Evolutionary conservation across 2,888 invertebrate genomes (phyloP).

Genomic region (Exephanes ischioxanthus): DNA sequence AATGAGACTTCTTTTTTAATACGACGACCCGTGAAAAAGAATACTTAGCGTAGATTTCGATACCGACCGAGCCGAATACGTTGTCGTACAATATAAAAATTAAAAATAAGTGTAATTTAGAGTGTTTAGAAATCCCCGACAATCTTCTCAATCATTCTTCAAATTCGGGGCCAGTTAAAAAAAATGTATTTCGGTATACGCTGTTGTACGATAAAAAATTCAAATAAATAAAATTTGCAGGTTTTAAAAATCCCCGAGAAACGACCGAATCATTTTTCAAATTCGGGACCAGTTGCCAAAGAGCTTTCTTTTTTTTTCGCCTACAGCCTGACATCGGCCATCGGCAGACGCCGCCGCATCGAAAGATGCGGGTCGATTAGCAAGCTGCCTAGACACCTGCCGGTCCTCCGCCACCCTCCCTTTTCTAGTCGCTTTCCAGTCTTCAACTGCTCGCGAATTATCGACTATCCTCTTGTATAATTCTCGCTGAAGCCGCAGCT

Average conservation of each 20-base stretch:
- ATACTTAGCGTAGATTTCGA: too few relatives aligned
- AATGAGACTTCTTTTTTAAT: too few relatives aligned
- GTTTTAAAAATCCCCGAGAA: neutral
- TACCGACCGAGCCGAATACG: too few relatives aligned
- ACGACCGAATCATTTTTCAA: neutral
- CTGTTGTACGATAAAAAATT: too few relatives aligned
- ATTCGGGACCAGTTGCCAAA: neutral
- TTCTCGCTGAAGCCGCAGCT: neutral
- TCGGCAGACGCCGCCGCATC: conserved; percentile 21
- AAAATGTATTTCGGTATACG: too few relatives aligned
- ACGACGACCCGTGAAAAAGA: too few relatives aligned
- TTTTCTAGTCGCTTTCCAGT: neutral
- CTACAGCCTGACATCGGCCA: conserved; percentile 9
- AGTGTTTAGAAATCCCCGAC: too few relatives aligned
- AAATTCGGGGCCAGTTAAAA: neutral
- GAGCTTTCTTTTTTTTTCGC: neutral
- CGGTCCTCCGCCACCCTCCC: neutral
- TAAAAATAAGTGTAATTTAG: too few relatives aligned
- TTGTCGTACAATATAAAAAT: too few relatives aligned
- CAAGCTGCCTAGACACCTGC: conserved; percentile 72
- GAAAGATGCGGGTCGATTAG: conserved; percentile 64
- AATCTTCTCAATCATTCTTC: too few relatives aligned
- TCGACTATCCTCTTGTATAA: neutral
- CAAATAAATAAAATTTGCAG: neutral
- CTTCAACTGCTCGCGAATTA: neutral